Evolutionary conservation across 1,140 invertebrate species (phyloP), one percentile per base, ranked within the genome.

Genomic region (Drosophila biarmipes): DNA sequence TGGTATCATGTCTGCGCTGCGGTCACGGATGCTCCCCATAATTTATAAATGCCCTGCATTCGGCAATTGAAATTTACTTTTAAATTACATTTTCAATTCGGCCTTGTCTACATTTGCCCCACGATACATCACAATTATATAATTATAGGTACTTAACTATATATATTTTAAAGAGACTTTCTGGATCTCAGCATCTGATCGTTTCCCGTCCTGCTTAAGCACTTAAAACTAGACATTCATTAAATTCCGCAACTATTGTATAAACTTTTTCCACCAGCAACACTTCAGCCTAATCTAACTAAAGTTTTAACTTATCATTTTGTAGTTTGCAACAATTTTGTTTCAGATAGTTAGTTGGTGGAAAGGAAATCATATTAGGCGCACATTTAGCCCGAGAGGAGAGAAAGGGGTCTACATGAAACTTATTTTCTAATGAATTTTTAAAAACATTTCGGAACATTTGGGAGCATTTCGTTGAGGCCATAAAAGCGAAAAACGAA

Each of bases 361-460:
- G 31, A 24, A 54, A 69, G 63, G 58, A 79, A 75, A 79, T 82
- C 80, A 74, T 64, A 82, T 81, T 82, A 84, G 46, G 62, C 57
- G 66, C 48, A 67, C 64, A 80, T 62, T 79, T 79, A 77, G 67
- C 35, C 27, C 21, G 11, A 19, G 11, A 29, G 38, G 45, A 45
- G n/a, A 14, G 19, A 8, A 38, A 31, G 34, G 15, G 51, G 38
- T 31, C 11, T 17, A 10, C 43, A 5, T 24, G 19, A 67, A 77
- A 78, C 68, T 85, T 76, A 61, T 62, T 76, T 76, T 76, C 63
- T 85, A 85, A 84, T 84, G 80, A 84, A 84, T 79, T 84, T 84
- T 85, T 85, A 84, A 76, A 81, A 84, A 85, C 76, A 72, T 85
- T 84, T 82, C 46, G 58, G 55, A 82, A 82, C 62, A 82, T 85